Evolutionary conservation across 2,797 vertebrate genomes (phyloP), one percentile per base, ranked within the genome.

Genomic region (Phoeniculus purpureus): DNA sequence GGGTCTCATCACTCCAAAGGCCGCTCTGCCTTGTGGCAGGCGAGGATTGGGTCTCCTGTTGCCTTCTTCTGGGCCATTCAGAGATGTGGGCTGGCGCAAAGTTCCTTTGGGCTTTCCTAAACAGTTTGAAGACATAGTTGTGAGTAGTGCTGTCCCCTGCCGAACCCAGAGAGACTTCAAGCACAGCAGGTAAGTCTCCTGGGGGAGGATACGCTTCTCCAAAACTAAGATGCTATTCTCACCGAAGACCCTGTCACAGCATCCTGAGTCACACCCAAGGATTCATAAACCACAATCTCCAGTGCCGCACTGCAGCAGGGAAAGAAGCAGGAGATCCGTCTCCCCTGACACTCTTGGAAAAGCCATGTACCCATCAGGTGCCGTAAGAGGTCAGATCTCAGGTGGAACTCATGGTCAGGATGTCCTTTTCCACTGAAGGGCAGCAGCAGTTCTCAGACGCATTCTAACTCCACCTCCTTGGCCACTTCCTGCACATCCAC

Each of bases 61-160:
- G 61, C 96, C 52, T 76, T 80, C 37, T 85, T 97, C 96, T 67
- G 96, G 89, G 19, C 90, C 3, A 40, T 72, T 96, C 94, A 96
- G 88, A 79, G 97, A 90, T 61, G 85, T 94, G 25, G 99, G 99
- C 79, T 99, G 98, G 51, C 98, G 97, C 80, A 99, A 97, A 56
- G 98, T 98, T 40, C 97, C 97, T 94, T 98, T 98, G 22, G 98
- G 98, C 79, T 92, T 98, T 72, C 97, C 99, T 99, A 73, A 76
- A 91, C 87, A 68, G 66, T 92, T 85, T 40, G 45, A 45, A 96
- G 52, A 73, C 0, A 1, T 5, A 79, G 40, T 17, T 2, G 6
- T 96, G 17, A 93, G 79, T 48, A 81, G 8, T 3, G 7, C 43
- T 37, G 51, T 65, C 55, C 18, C 62, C 52, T n/a, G 47, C 37